Conservation (phyloP, 2,113 vertebrate species). For the Neodon shergylaensis region DNA sequence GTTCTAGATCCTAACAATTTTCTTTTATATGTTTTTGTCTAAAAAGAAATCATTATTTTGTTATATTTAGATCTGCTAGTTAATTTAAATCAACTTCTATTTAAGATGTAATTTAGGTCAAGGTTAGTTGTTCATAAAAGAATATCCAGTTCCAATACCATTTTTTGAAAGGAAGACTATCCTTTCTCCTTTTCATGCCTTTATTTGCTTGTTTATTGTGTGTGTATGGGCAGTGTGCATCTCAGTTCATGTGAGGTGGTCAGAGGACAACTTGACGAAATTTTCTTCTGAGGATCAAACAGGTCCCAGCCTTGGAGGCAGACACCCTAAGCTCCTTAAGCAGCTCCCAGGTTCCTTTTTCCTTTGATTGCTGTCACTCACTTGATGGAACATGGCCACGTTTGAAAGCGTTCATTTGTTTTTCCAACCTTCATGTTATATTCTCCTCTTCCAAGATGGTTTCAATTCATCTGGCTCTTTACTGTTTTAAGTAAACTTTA, state of each 20-base stretch:
- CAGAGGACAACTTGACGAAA: background rate
- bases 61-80: no score
- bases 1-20: background rate
- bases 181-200: background rate
- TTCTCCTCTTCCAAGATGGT: constrained; percentile 9
- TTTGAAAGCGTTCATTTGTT: background rate
- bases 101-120: constrained; percentile 21
- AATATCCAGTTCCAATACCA: background rate
- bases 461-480: background rate
- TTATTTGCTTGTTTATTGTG: background rate
- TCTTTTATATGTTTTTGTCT: background rate
- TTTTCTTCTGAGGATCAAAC: background rate
- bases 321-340: background rate
- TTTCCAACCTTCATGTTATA: background rate
- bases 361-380: background rate
- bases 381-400: background rate
- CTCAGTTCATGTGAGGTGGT: no score
- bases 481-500: constrained; percentile 10
- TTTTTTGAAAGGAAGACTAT: background rate
- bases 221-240: background rate
- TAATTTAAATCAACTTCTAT: constrained; percentile 9
- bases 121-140: background rate
- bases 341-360: background rate
- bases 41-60: background rate
- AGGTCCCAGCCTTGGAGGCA: background rate